A percentile compares a stretch with the other conserved stretches of the same genome.
These are phyloP conservation scores for Etia nguti DNA, from an alignment of 2,113 vertebrate genomes.

Conservation along the genomic window DNA sequence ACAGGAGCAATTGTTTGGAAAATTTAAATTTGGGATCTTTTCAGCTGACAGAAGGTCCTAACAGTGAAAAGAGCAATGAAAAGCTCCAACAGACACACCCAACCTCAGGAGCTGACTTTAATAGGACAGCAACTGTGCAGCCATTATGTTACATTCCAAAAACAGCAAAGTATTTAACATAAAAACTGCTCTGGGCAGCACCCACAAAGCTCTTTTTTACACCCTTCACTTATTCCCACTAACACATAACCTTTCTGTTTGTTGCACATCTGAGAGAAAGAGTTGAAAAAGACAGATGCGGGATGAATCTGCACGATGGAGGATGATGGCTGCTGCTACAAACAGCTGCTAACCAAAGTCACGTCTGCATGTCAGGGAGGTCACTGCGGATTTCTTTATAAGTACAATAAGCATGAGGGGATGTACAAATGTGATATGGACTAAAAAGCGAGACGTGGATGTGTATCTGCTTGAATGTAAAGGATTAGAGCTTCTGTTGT, in stretches of 20 bases:
- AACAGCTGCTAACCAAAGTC: conserved; percentile 29
- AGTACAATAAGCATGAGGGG: conserved; percentile 6
- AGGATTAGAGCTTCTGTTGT: conserved; percentile 43
- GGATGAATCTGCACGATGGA: not conserved
- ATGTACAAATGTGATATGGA: conserved; percentile 24
- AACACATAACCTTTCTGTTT: not conserved
- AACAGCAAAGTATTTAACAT: not conserved
- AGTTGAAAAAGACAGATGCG: not conserved
- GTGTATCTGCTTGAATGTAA: conserved; percentile 42
- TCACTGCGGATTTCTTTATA: conserved; percentile 23
- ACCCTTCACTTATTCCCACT: not conserved
- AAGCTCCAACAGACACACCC: not conserved
- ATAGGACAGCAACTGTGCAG: not conserved
- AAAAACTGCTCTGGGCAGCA: not conserved
- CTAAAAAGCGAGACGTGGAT: conserved; percentile 1
- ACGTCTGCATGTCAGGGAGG: conserved; percentile 7
- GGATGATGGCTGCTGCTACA: not conserved
- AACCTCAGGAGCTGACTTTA: not conserved
- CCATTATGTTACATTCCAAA: not conserved
- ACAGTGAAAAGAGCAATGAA: not conserved
- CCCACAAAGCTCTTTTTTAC: not conserved
- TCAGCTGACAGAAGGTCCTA: not conserved
- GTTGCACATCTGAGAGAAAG: not conserved
- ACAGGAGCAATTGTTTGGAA: conserved; percentile 15
- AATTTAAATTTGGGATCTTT: not conserved